These are phyloP conservation scores for Synergus gifuensis DNA, from an alignment of 2,888 invertebrate species.

Conservation along the genomic window DNA sequence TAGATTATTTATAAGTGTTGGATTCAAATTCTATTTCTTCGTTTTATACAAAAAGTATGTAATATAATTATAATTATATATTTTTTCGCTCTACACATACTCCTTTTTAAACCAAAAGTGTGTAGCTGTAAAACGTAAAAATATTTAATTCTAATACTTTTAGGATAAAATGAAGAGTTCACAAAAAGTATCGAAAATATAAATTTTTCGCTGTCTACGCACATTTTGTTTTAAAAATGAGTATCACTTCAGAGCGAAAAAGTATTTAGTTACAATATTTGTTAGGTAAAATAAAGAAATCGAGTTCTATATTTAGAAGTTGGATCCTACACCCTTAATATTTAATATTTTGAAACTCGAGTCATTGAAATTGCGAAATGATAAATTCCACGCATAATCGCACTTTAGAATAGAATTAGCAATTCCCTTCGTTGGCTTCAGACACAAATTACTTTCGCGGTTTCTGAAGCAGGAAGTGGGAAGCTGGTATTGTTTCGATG, in stretches of 20 bases:
- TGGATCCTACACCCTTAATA: neutral
- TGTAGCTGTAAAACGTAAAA: no score
- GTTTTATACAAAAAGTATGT: no score
- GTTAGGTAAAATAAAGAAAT: neutral
- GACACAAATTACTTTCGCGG: constrained; percentile 54
- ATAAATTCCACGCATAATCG: constrained; percentile 35
- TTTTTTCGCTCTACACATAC: no score
- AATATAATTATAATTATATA: no score
- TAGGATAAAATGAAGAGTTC: no score
- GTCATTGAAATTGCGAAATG: neutral
- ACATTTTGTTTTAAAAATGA: no score
- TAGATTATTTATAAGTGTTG: neutral
- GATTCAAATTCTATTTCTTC: neutral
- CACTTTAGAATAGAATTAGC: constrained; percentile 34
- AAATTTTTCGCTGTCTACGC: no score
- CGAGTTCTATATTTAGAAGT: neutral
- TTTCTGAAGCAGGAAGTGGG: constrained; percentile 59
- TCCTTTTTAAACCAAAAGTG: no score
- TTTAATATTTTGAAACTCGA: neutral
- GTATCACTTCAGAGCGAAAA: neutral
- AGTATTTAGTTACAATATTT: neutral
- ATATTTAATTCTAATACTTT: no score
- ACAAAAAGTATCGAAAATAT: no score
- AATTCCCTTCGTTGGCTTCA: constrained; percentile 35
- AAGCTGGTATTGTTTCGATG: constrained; percentile 45